phyloP scores from a whole-genome alignment of 2,888 invertebrate species.

The Hetaerina titia region DNA sequence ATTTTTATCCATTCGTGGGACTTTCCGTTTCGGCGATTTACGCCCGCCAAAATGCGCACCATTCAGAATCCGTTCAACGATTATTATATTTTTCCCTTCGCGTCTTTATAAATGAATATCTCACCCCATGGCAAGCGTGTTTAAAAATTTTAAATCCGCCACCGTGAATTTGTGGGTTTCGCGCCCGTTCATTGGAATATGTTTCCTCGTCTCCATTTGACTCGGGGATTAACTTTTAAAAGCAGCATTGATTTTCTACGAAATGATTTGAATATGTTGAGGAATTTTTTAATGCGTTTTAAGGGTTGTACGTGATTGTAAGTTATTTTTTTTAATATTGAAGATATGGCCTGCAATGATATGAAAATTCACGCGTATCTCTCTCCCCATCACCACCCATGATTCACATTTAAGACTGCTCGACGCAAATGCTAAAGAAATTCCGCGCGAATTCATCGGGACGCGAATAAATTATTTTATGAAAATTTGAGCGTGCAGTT shows the following conservation, averaged over 20 bases:
- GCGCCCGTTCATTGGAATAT: not conserved
- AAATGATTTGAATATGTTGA: not conserved
- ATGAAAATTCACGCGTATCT: no score
- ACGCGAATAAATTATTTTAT: no score
- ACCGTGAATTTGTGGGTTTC: not conserved
- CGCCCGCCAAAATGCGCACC: not conserved
- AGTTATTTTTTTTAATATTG: no score
- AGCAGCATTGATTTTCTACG: not conserved
- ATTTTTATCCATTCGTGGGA: not conserved
- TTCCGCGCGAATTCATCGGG: no score
- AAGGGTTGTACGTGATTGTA: no score
- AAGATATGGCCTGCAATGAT: no score
- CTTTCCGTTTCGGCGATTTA: slow-evolving; percentile 2
- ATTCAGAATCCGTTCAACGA: not conserved
- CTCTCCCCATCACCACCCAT: no score
- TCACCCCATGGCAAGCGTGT: not conserved
- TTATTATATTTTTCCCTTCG: not conserved
- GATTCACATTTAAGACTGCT: no score
- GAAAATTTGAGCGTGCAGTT: no score
- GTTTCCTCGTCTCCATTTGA: not conserved
- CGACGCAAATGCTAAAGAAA: no score
- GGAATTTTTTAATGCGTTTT: no score
- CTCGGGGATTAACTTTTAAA: no score
- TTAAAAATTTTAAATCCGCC: not conserved
- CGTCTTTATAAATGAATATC: not conserved